Base-by-base conservation (phyloP, 2,113 vertebrate genomes). In the Saccopteryx bilineata region DNA sequence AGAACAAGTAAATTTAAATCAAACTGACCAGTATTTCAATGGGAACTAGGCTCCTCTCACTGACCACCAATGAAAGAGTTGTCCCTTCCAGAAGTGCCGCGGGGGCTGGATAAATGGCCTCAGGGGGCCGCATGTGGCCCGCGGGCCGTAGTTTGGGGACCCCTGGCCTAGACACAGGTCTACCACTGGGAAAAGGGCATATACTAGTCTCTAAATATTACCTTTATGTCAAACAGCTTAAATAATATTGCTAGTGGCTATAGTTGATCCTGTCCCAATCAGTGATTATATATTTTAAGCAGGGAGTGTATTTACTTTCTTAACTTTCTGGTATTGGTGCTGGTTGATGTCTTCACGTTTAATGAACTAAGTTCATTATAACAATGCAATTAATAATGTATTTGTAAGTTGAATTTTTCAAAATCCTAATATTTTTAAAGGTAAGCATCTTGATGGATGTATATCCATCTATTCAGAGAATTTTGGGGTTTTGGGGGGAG, bases 241-340 rank as follows among this genome's bases (percentile, higher is more conserved):
- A 93, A 56, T 88, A 68, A 28, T 89, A 97, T 93, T 88, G 17
- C 46, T 93, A 63, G 65, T 83, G 78, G 18, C 50, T 94, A 8
- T 69, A 80, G 39, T 94, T 97, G 19, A 76, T 96, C 96, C 91
- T 91, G 60, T 94, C 90, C 93, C 85, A 88, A 68, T 96, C 78
- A 72, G 69, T 96, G 84, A 93, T 61, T 85, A 80, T 75, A 83
- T 87, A 83, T 96, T 94, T 97, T 96, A 94, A 96, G 54, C 96
- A 95, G 82, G 82, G 82, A 87, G 83, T 92, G 72, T 95, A 87
- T 95, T 96, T 92, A 84, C 81, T 87, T 93, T 90, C 80, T 91
- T 96, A 95, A 96, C 84, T 94, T 97, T 88, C 76, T 96, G 94
- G 48, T 91, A 95, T 91, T 96, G 96, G 97, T 98, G 97, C 97